Percentiles rank a stretch among this genome's conserved stretches.
Conservation (phyloP, 2,888 invertebrate genomes). For the Nomada ruficornis region DNA sequence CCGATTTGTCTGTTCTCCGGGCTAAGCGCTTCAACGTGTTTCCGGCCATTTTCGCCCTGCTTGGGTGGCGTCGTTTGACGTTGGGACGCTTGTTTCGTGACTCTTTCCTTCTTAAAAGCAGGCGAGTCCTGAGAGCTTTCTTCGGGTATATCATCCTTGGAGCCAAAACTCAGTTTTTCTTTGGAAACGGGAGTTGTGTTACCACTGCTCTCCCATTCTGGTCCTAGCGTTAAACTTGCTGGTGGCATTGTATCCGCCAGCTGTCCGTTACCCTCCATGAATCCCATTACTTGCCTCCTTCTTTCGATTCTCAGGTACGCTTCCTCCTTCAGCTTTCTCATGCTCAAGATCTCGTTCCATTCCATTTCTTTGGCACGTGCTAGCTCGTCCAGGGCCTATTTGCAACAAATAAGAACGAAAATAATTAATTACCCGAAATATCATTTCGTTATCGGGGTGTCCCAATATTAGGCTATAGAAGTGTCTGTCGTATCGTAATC, state of each 20-base stretch:
- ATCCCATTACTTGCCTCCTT: constrained; percentile 87
- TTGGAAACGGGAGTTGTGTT: constrained; percentile 61
- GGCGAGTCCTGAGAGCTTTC: constrained; percentile 68
- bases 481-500: not conserved
- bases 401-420: constrained; percentile 1
- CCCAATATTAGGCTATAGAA: constrained; percentile 3
- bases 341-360: constrained; percentile 93
- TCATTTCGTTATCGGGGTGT: not conserved
- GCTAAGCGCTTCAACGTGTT: constrained; percentile 81
- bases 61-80: constrained; percentile 73
- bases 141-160: constrained; percentile 65
- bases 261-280: constrained; percentile 77
- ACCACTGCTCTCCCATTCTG: constrained; percentile 70
- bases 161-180: constrained; percentile 63
- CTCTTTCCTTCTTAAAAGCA: constrained; percentile 71
- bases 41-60: constrained; percentile 74
- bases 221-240: constrained; percentile 74
- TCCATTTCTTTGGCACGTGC: constrained; percentile 93
- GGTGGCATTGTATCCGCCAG: constrained; percentile 73
- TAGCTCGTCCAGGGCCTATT: constrained; percentile 89
- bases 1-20: constrained; percentile 87
- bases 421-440: constrained; percentile 17
- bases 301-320: constrained; percentile 90
- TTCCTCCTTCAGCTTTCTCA: constrained; percentile 94
- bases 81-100: constrained; percentile 58